A percentile compares a stretch with the other conserved stretches of the same genome.
Evolutionary conservation across 2,888 invertebrate genomes (phyloP).

Genomic region (Drosophila pseudotalamancana): DNA sequence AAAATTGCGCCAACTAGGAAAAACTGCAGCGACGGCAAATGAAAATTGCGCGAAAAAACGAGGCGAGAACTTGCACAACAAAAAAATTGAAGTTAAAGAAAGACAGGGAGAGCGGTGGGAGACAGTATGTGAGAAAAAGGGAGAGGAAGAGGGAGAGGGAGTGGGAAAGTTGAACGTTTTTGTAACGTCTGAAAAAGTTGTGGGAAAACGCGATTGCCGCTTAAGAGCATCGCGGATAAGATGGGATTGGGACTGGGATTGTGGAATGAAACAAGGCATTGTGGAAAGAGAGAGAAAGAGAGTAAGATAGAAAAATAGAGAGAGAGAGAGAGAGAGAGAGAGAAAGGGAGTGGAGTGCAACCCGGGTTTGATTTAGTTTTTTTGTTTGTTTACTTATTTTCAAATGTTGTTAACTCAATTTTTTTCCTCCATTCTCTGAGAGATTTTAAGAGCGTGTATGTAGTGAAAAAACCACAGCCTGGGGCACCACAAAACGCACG

Average conservation of each 20-base stretch:
- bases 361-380: conserved; percentile 59
- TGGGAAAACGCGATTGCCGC: conserved; percentile 77
- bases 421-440: conserved; percentile 5
- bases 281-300: not conserved
- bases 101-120: not conserved
- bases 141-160: not conserved
- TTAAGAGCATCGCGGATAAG: conserved; percentile 61
- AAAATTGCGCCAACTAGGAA: conserved; percentile 79
- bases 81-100: conserved; percentile 21
- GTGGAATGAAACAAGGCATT: conserved; percentile 11
- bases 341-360: not conserved
- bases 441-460: not conserved
- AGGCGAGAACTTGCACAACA: conserved; percentile 26
- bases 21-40: conserved; percentile 75
- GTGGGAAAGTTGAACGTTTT: conserved; percentile 72
- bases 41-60: conserved; percentile 63
- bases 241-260: conserved; percentile 14
- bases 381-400: conserved; percentile 68
- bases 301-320: not conserved
- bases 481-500: not conserved
- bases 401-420: conserved; percentile 58
- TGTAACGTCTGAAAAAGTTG: conserved; percentile 78
- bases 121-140: not conserved
- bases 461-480: not conserved
- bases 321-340: not conserved